Evolutionary conservation across 2,113 vertebrate genomes (phyloP).

Genomic region (Gymnogyps californianus): DNA sequence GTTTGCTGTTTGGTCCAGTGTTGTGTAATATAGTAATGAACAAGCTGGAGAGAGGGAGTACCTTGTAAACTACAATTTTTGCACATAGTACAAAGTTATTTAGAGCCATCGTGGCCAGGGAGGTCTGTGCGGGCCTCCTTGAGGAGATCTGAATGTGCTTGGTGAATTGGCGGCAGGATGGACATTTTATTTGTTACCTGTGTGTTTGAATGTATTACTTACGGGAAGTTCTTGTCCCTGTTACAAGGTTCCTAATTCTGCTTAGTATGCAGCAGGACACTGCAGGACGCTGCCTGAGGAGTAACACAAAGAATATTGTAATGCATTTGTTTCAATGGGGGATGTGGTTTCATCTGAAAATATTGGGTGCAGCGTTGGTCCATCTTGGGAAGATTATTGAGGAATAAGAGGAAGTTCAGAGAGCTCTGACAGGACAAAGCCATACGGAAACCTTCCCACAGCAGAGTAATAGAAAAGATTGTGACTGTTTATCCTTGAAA

Average conservation of each 20-base stretch:
- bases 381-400: background rate
- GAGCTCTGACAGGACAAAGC: background rate
- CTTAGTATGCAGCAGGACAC: background rate
- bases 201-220: background rate
- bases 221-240: background rate
- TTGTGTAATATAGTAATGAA: background rate
- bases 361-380: background rate
- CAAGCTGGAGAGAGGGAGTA: background rate
- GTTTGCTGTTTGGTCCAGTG: background rate
- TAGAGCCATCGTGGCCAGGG: rapidly evolving
- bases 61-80: background rate
- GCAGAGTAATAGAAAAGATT: background rate
- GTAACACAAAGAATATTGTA: background rate
- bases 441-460: background rate
- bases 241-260: background rate
- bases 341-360: background rate
- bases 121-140: background rate
- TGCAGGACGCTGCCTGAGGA: background rate
- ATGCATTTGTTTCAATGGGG: background rate
- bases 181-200: background rate
- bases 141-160: background rate
- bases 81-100: background rate
- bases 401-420: background rate
- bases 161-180: background rate
- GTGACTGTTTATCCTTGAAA: background rate